Base-by-base conservation (phyloP, 2,797 vertebrate species). In the Fratercula arctica region DNA sequence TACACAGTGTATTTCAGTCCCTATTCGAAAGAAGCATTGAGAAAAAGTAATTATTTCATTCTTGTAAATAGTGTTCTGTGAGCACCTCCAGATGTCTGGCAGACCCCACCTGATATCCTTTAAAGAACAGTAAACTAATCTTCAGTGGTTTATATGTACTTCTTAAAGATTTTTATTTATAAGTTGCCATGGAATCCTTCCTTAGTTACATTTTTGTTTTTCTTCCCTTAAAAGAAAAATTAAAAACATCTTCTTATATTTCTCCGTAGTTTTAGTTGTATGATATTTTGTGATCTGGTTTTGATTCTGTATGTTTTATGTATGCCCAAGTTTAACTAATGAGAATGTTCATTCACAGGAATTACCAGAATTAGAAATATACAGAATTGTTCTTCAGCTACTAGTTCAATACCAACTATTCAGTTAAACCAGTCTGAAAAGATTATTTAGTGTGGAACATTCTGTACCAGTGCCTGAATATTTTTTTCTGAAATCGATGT, bases 51-150 rank as follows among this genome's bases (percentile, higher is more conserved):
- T 95, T 93, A 70, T 87, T 96, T 95, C 50, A 69, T 89, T 80
- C 76, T 61, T 54, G 35, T 76, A 82, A 73, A 80, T 54, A 81
- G 83, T 91, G 72, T 92, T 76, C 61, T 91, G 53, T 93, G 60
- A 89, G 81, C 79, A 48, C 78, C 79, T 96, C 90, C 82, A 85
- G 93, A 95, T 91, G 80, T 95, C 68, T 86, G 92, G 85, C 92
- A 90, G 78, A 73, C 45, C 59, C 45, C 46, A 94, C 82, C 61
- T 93, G 87, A 88, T 81, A 92, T n/a, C 43, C 79, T 95, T 94
- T 88, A 91, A 94, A 94, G 86, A 95, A 81, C 57, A 85, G 53
- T 85, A 85, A 68, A 91, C 73, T 92, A 92, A 91, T 96, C 87
- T 96, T 90, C 66, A 67, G 54, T 86, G 69, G 20, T 92, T 96